Conservation (phyloP, 2,113 vertebrate species). For the Eulacestoma nigropectus region DNA sequence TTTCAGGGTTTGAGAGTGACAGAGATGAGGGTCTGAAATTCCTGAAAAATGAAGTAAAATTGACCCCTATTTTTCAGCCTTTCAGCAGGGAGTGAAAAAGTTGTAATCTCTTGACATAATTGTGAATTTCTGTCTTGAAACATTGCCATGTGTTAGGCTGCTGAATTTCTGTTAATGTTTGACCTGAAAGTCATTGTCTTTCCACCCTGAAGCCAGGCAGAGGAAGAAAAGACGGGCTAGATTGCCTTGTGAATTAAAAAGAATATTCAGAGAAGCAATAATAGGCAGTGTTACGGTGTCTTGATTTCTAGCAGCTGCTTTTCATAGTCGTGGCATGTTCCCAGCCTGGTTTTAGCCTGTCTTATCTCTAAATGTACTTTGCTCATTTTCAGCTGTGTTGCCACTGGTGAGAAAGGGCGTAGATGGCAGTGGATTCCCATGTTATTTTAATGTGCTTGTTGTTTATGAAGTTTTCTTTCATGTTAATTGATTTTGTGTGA, state of each 20-base stretch:
- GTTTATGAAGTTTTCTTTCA: background rate
- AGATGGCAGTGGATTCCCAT: background rate
- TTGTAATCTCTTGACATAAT: background rate
- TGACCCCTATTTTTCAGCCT: background rate
- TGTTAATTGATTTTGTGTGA: background rate
- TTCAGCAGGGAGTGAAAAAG: background rate
- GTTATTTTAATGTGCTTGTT: background rate
- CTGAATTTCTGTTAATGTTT: background rate
- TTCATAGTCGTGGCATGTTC: background rate
- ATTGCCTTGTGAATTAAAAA: background rate
- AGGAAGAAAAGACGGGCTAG: background rate
- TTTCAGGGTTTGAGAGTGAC: background rate
- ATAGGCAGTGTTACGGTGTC: rapidly evolving
- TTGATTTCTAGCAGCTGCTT: background rate
- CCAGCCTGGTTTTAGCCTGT: background rate
- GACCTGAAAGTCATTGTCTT: background rate
- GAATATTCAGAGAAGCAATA: background rate
- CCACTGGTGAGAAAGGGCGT: background rate
- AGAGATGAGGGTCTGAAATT: background rate
- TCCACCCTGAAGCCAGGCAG: background rate
- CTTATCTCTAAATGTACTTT: background rate
- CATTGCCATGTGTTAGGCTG: background rate
- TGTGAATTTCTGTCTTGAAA: background rate
- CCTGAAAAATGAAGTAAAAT: background rate
- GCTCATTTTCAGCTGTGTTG: background rate